Evolutionary conservation across 2,888 invertebrate species (phyloP).

Genomic region (Brachycybe producta): DNA sequence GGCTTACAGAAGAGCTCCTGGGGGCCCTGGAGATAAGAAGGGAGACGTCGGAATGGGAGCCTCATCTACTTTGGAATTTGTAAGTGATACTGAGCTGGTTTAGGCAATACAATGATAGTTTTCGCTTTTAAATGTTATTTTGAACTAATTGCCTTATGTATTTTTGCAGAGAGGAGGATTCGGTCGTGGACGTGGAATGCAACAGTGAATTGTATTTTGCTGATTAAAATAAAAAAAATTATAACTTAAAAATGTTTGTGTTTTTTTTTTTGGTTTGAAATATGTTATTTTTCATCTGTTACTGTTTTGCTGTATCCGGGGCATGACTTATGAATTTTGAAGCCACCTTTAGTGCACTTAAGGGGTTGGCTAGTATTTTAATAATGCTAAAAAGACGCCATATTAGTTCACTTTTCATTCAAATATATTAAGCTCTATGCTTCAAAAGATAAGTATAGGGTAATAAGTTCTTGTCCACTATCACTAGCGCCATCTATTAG

Average conservation of each 20-base stretch:
- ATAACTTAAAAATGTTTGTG: not conserved
- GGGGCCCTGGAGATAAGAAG: conserved; percentile 68
- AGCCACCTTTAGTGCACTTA: too few species aligned
- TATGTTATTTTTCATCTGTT: too few species aligned
- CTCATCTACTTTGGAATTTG: conserved; percentile 72
- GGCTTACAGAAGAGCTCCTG: conserved; percentile 16
- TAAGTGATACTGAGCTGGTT: conserved; percentile 35
- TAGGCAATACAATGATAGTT: conserved; percentile 8
- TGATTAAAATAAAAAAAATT: not conserved
- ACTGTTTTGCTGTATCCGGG: too few species aligned
- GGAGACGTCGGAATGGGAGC: conserved; percentile 94
- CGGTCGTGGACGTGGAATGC: conserved; percentile 42
- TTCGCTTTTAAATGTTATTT: conserved; percentile 5
- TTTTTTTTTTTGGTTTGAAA: not conserved
- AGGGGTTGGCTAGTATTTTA: too few species aligned
- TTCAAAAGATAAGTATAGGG: too few species aligned
- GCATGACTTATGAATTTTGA: too few species aligned
- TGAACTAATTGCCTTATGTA: conserved; percentile 19
- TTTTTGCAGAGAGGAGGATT: conserved; percentile 59
- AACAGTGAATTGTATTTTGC: conserved; percentile 6
- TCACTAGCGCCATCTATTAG: too few species aligned
- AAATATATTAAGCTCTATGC: too few species aligned
- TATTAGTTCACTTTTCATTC: too few species aligned
- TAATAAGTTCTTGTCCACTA: too few species aligned
- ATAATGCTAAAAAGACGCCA: too few species aligned